These are phyloP conservation scores for Myiozetetes cayanensis DNA, from an alignment of 2,113 vertebrate genomes.

Conservation along the genomic window DNA sequence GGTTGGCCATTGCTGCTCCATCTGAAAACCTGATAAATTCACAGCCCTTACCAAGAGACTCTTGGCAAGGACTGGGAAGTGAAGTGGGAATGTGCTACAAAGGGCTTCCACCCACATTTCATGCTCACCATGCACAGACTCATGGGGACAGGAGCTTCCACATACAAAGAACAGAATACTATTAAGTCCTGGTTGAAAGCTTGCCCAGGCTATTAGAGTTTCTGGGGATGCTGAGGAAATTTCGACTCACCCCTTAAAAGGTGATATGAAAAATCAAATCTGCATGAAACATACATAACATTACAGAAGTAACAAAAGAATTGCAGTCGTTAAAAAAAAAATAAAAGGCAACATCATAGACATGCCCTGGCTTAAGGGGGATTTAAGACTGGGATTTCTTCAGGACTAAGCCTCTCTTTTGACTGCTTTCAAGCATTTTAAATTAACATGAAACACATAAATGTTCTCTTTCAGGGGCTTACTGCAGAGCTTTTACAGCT, in stretches of 20 bases:
- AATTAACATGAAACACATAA: slow-evolving; percentile 58
- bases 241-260: background rate
- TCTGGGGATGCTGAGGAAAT: background rate
- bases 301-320: slow-evolving; percentile 32
- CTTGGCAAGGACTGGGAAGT: background rate
- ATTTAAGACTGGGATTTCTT: slow-evolving; percentile 52
- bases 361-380: slow-evolving; percentile 32
- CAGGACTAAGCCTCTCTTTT: slow-evolving; percentile 44
- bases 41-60: background rate
- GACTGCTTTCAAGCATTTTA: slow-evolving; percentile 58
- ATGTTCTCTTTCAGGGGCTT: slow-evolving; percentile 51
- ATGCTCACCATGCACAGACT: background rate
- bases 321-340: background rate
- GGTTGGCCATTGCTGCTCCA: background rate
- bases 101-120: slow-evolving; percentile 10
- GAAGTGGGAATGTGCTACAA: background rate
- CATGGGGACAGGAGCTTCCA: background rate
- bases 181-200: background rate
- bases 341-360: background rate
- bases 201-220: background rate
- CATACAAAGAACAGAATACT: background rate
- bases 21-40: slow-evolving; percentile 25
- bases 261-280: background rate
- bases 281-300: background rate
- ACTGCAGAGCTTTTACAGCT: slow-evolving; percentile 58